Evolutionary conservation across 2,888 invertebrate species (phyloP).

Genomic region (Pristionchus mayeri): DNA sequence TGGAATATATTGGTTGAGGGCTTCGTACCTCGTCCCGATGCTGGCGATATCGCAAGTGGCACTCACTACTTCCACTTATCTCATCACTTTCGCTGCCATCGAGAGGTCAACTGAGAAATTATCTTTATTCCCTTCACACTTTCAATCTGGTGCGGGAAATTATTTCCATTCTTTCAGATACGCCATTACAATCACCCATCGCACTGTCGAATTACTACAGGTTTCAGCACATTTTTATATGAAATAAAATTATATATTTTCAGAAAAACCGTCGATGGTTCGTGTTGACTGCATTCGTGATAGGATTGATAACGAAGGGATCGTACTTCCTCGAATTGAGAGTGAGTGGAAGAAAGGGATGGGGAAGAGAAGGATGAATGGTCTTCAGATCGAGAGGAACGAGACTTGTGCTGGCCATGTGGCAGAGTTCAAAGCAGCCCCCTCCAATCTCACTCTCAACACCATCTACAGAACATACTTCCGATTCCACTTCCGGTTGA

Average conservation of each 20-base stretch:
- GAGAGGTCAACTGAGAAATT: constrained; percentile 52
- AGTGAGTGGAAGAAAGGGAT: not conserved
- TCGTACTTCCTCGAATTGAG: constrained; percentile 3
- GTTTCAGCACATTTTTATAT: not conserved
- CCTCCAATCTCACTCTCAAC: not conserved
- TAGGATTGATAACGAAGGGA: constrained; percentile 46
- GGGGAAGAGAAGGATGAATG: not conserved
- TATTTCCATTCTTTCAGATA: constrained; percentile 4
- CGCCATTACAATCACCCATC: constrained; percentile 58
- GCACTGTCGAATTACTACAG: constrained; percentile 51
- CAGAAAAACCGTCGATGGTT: constrained; percentile 46
- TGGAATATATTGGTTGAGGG: constrained; percentile 53
- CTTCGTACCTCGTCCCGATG: constrained; percentile 63
- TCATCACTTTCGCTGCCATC: constrained; percentile 67
- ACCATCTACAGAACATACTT: not conserved
- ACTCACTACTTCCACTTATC: constrained; percentile 64
- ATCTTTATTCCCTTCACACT: not conserved
- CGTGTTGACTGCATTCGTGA: constrained; percentile 38
- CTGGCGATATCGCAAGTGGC: constrained; percentile 63
- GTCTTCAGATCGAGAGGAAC: constrained; percentile 10
- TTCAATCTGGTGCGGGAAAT: too few species aligned
- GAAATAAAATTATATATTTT: not conserved
- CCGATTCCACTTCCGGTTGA: constrained; percentile 61
- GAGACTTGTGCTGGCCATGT: constrained; percentile 6
- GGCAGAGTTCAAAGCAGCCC: not conserved